Evolutionary conservation across 1,140 invertebrate species (phyloP), one percentile per base, ranked within the genome.

Genomic region (Venturia canescens): DNA sequence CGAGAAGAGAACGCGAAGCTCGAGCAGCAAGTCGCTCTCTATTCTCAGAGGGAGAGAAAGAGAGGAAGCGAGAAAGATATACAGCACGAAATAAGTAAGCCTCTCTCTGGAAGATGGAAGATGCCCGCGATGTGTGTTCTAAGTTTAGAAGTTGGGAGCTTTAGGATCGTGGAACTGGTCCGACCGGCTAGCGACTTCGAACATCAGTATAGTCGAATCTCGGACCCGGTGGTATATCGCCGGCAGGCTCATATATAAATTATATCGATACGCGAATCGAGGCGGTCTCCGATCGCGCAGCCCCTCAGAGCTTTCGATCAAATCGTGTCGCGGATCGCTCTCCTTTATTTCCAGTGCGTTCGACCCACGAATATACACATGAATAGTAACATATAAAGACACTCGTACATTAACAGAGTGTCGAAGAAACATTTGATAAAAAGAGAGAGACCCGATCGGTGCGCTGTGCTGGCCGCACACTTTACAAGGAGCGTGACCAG

Each of bases 101-200:
- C 63, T 76, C 74, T 74, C 63, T 76, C 74, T 74, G 71, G 71
- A 74, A 53, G 71, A 74, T 74, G 71, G 48, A 74, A 74, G 71
- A 74, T 74, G 71, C 71, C 71, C 71, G 71, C 71, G 71, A 74
- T 74, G 66, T 74, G 66, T 74, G 71, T 74, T 74, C 71, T 74
- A 74, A 74, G 71, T 74, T 74, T 74, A 74, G 71, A 74, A 53
- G 31, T 38, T 23, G 23, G 38, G 71, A 31, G 38, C 29, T 72
- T 72, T 72, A 72, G 70, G 38, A 72, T 72, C 70, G 70, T 72
- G 70, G 23, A 72, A 72, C 70, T 48, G 70, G 38, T 72, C 38
- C 34, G 70, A 38, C 70, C 70, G 70, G 70, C 70, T 48, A 48
- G 70, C n/a, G n/a, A 13, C 38, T 26, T 48, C 34, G 38, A 72